Percentiles rank a stretch among this genome's conserved stretches.
Conservation (phyloP, 2,797 vertebrate genomes). For the Peromyscus melanophrys region DNA sequence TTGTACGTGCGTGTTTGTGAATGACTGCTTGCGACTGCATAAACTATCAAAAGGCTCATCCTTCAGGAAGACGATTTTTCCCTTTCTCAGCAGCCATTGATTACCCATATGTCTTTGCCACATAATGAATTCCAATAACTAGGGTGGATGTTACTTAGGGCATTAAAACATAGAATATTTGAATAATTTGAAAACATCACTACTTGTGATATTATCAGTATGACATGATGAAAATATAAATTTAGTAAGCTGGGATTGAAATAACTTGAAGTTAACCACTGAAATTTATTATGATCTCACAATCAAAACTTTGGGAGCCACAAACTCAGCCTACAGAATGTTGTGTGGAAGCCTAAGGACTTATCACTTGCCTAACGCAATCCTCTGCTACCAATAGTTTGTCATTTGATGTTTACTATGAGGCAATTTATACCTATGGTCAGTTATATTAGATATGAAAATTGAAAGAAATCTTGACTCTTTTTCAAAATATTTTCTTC, state of each 20-base stretch:
- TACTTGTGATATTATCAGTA: not conserved
- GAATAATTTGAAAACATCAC: slow-evolving; percentile 15
- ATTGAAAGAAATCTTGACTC: not conserved
- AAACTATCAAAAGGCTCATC: not conserved
- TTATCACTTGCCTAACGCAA: not conserved
- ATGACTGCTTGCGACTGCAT: not conserved
- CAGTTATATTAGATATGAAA: not conserved
- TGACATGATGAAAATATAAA: slow-evolving; percentile 10
- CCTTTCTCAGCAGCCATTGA: not conserved
- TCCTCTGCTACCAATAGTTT: not conserved
- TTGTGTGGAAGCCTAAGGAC: not conserved
- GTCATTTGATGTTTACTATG: not conserved
- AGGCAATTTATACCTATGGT: not conserved
- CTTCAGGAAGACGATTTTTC: too few species aligned
- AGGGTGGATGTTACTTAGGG: not conserved
- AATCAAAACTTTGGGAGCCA: not conserved
- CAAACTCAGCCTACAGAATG: not conserved
- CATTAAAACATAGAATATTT: not conserved
- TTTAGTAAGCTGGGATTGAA: not conserved
- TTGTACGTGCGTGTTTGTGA: not conserved
- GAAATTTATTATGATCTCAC: not conserved
- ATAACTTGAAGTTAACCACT: not conserved
- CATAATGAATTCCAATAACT: not conserved
- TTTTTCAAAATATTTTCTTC: not conserved
- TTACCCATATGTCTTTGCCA: not conserved